phyloP scores from a whole-genome alignment of 1,140 invertebrate genomes.

The Gonatopus flavifemur region DNA sequence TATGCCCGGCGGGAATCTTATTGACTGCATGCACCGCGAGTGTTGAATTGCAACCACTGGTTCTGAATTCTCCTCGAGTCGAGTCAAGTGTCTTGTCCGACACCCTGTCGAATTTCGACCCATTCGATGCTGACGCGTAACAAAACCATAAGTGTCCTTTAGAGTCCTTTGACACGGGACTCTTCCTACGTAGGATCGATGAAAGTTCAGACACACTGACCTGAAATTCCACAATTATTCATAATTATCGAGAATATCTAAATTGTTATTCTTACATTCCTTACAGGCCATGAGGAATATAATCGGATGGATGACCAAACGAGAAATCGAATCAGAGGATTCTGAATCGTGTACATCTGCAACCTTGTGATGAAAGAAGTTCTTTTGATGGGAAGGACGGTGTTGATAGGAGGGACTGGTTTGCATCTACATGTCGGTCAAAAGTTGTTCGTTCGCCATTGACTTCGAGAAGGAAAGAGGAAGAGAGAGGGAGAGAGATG shows the following conservation, averaged over 20 bases:
- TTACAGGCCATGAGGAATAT: no score
- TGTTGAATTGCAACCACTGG: conserved; percentile 32
- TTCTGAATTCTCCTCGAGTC: conserved; percentile 29
- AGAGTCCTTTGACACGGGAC: no score
- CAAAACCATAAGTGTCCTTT: no score
- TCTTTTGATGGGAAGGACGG: conserved; percentile 12
- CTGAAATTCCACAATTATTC: no score
- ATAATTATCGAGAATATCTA: no score
- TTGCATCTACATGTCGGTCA: conserved; percentile 20
- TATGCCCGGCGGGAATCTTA: conserved; percentile 44
- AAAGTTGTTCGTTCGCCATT: conserved; percentile 44
- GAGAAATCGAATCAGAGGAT: no score
- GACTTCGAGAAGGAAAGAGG: conserved; percentile 7
- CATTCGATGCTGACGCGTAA: not conserved
- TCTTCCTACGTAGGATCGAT: no score
- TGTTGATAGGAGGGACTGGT: conserved; percentile 13
- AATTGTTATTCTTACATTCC: no score
- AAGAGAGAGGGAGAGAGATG: conserved; percentile 18
- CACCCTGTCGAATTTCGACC: conserved; percentile 26
- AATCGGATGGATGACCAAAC: no score
- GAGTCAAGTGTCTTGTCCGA: conserved; percentile 27
- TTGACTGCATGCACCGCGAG: conserved; percentile 35
- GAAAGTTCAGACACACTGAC: no score
- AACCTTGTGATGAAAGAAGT: no score
- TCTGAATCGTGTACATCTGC: no score